Percentiles rank a stretch among this genome's conserved stretches.
Evolutionary conservation across 2,797 vertebrate species (phyloP).

Genomic region (Lacerta viridis): DNA sequence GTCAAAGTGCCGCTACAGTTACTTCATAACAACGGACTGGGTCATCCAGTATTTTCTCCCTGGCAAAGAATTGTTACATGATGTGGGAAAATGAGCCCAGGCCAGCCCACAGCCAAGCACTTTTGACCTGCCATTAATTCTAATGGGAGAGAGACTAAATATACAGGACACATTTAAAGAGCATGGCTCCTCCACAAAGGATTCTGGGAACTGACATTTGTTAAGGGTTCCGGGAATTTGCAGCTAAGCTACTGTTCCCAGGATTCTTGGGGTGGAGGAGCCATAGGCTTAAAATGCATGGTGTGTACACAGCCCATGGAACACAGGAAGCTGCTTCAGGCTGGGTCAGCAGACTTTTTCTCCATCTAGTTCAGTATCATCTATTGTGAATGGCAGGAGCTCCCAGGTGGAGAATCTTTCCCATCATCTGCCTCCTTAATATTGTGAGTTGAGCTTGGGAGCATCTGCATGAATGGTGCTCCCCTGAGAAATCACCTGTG

Average conservation of each 20-base stretch:
- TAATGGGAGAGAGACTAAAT: background rate
- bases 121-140: background rate
- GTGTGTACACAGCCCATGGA: no score
- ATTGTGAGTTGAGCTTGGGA: background rate
- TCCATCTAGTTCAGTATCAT: background rate
- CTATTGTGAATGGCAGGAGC: background rate
- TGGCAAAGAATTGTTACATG: background rate
- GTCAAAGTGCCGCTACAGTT: slow-evolving; percentile 45
- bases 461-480: background rate
- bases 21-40: slow-evolving; percentile 4
- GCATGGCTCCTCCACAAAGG: no score
- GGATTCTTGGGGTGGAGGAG: no score
- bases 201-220: no score
- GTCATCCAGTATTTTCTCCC: slow-evolving; percentile 30
- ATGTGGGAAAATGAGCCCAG: background rate
- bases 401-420: background rate
- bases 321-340: background rate
- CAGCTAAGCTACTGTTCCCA: no score
- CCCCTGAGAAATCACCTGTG: background rate
- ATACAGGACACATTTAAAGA: no score
- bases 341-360: background rate
- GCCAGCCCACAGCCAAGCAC: background rate
- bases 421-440: background rate
- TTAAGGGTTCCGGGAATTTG: no score
- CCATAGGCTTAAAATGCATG: no score